These are phyloP conservation scores for Condylostylus longicornis DNA, from an alignment of 1,140 invertebrate genomes.

Conservation along the genomic window DNA sequence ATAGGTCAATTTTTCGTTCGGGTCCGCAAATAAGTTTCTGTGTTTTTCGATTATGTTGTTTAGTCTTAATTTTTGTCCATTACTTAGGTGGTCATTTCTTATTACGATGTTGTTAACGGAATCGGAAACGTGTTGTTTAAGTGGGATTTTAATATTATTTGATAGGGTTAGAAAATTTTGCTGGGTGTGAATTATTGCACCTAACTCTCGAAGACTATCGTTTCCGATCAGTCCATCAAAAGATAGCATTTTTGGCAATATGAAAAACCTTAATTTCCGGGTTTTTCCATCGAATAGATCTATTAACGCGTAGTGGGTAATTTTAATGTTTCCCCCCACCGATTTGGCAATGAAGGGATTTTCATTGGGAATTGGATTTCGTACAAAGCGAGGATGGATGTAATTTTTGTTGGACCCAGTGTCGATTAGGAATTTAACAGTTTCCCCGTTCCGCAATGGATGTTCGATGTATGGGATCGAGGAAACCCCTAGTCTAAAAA, in stretches of 20 bases:
- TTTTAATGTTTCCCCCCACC: conserved; percentile 2
- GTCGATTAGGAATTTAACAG: conserved; percentile 7
- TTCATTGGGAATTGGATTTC: conserved; percentile 4
- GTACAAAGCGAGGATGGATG: conserved; percentile 3
- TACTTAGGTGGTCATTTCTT: not conserved
- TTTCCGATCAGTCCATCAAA: conserved; percentile 4
- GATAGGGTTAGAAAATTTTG: not conserved
- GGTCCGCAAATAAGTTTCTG: not conserved
- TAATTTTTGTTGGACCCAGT: conserved; percentile 8
- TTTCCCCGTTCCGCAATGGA: conserved; percentile 6
- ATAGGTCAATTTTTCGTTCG: conserved; percentile 7
- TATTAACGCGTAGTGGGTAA: conserved; percentile 4
- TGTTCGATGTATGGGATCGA: conserved; percentile 13
- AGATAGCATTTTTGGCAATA: conserved; percentile 2
- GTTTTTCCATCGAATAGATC: conserved; percentile 2
- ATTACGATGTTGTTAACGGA: conserved; percentile 7
- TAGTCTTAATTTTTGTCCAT: conserved; percentile 1
- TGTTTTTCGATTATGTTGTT: not conserved
- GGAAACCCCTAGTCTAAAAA: conserved; percentile 13
- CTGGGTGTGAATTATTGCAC: not conserved
- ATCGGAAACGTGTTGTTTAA: not conserved
- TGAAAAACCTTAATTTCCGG: conserved; percentile 4
- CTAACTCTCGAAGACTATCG: conserved; percentile 1
- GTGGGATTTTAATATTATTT: conserved; percentile 1
- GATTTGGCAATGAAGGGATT: conserved; percentile 5